phyloP scores from a whole-genome alignment of 2,797 vertebrate species.

The Semotilus atromaculatus region DNA sequence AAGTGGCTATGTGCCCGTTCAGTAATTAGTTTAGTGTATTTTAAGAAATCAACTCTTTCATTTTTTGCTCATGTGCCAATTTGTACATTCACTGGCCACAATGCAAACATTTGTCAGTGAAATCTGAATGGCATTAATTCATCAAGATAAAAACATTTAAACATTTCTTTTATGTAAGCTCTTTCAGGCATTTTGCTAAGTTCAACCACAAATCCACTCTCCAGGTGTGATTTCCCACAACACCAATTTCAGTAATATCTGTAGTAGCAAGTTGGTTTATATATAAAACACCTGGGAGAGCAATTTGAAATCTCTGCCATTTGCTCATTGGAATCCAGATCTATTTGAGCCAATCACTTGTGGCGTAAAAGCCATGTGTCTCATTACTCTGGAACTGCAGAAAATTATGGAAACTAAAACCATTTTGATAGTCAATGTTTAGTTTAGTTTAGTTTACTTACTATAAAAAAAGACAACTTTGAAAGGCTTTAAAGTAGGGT shows the following conservation, averaged over 20 bases:
- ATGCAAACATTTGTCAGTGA: neutral
- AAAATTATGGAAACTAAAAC: neutral
- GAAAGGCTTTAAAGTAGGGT: too few relatives aligned
- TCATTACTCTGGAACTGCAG: neutral
- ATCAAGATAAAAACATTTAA: neutral
- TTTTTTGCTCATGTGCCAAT: neutral
- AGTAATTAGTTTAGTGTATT: conserved; percentile 9
- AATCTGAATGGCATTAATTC: neutral
- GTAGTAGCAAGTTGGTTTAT: neutral
- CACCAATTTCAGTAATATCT: neutral
- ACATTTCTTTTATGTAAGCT: neutral
- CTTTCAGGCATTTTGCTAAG: neutral
- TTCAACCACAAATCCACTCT: neutral
- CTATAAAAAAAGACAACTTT: neutral
- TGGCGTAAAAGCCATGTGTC: neutral
- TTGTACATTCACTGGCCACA: neutral
- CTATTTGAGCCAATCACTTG: neutral
- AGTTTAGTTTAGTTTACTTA: neutral
- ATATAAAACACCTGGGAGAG: neutral
- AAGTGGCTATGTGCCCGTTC: conserved; percentile 22
- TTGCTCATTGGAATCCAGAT: neutral
- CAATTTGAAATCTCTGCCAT: neutral
- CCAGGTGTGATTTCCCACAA: neutral
- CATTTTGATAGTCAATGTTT: neutral
- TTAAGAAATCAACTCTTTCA: neutral